These are phyloP conservation scores for Pyrocoelia pectoralis DNA, from an alignment of 2,888 invertebrate genomes.

Conservation along the genomic window DNA sequence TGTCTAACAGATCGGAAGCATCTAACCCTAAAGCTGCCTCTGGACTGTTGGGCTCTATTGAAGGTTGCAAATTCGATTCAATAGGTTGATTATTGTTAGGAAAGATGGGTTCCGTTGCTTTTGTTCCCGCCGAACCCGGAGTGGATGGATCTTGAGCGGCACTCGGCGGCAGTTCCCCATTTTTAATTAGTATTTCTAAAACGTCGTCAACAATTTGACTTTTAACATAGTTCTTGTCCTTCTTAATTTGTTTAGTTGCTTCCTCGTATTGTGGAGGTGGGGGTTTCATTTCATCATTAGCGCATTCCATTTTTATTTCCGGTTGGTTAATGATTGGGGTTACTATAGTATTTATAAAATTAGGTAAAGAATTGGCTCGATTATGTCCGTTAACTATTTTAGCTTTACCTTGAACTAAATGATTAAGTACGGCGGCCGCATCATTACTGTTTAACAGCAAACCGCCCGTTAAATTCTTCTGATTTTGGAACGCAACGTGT, in stretches of 20 bases:
- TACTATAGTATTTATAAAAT: constrained; percentile 62
- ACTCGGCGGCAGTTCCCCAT: constrained; percentile 90
- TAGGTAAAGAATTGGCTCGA: constrained; percentile 66
- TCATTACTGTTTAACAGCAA: constrained; percentile 72
- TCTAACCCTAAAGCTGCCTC: constrained; percentile 60
- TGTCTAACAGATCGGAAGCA: constrained; percentile 68
- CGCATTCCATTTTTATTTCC: constrained; percentile 50
- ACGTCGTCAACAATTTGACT: constrained; percentile 92
- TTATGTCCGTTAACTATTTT: constrained; percentile 63
- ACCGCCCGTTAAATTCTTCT: constrained; percentile 59
- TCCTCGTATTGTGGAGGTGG: constrained; percentile 78
- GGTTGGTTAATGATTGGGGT: constrained; percentile 56
- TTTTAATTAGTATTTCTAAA: constrained; percentile 90
- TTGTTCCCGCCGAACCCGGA: constrained; percentile 60
- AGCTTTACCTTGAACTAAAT: constrained; percentile 61
- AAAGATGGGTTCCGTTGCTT: constrained; percentile 46
- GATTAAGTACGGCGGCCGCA: constrained; percentile 63
- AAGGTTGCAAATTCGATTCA: constrained; percentile 42
- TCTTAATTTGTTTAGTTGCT: constrained; percentile 69
- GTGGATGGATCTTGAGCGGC: constrained; percentile 78
- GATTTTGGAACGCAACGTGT: constrained; percentile 59
- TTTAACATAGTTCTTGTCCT: constrained; percentile 61
- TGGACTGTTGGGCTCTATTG: constrained; percentile 54
- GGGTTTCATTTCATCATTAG: constrained; percentile 53
- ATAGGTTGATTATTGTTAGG: constrained; percentile 51